Evolutionary conservation across 2,888 invertebrate genomes (phyloP).

Genomic region (Epistrophe eligans): DNA sequence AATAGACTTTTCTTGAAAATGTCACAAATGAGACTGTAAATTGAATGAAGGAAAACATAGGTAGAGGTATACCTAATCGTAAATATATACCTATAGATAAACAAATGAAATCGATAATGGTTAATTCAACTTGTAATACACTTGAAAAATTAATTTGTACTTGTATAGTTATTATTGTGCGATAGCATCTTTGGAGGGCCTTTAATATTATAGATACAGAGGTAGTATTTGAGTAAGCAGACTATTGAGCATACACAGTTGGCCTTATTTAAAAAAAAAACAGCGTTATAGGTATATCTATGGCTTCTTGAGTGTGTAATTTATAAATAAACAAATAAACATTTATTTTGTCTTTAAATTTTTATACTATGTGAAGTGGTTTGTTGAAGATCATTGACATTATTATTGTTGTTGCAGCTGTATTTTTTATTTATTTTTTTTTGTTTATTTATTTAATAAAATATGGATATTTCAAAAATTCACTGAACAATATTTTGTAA

Average conservation of each 20-base stretch:
- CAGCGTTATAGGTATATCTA: neutral
- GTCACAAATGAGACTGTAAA: slow-evolving; percentile 34
- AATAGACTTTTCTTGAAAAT: slow-evolving; percentile 32
- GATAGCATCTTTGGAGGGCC: slow-evolving; percentile 27
- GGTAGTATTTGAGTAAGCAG: slow-evolving; percentile 2
- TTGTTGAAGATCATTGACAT: slow-evolving; percentile 49
- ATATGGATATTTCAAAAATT: neutral
- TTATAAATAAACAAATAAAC: slow-evolving; percentile 38
- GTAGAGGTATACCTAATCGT: neutral
- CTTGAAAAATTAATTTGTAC: slow-evolving; percentile 70
- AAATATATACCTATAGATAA: slow-evolving; percentile 10
- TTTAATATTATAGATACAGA: neutral
- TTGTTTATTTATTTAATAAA: neutral
- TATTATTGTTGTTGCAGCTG: neutral
- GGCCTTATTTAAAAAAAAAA: slow-evolving; percentile 51
- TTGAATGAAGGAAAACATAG: slow-evolving; percentile 22
- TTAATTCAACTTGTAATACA: slow-evolving; percentile 66
- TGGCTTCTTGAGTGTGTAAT: slow-evolving; percentile 28
- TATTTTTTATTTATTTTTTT: neutral
- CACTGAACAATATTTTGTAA: neutral
- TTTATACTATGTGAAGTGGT: neutral
- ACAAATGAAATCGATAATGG: slow-evolving; percentile 68
- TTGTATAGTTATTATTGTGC: slow-evolving; percentile 29
- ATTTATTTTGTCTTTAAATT: slow-evolving; percentile 25
- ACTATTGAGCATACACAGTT: slow-evolving; percentile 36